These are phyloP conservation scores for Mesoligia furuncula DNA, from an alignment of 2,888 invertebrate species.

Conservation along the genomic window DNA sequence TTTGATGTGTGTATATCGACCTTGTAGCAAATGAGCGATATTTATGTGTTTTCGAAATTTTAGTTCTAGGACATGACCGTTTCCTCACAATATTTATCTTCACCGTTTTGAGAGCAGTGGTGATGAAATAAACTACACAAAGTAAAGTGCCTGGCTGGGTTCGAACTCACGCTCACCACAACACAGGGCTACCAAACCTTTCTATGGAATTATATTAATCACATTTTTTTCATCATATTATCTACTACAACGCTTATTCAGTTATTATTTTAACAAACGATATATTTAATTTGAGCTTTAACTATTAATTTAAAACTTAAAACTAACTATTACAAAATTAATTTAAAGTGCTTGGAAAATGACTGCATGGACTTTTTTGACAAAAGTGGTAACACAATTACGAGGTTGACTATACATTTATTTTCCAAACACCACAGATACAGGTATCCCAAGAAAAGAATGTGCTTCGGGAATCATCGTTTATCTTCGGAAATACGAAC, in stretches of 20 bases:
- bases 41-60: too few relatives aligned
- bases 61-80: too few relatives aligned
- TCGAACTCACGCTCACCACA: not conserved
- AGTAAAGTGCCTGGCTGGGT: not conserved
- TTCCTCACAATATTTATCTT: too few relatives aligned
- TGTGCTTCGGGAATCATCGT: not conserved
- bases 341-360: not conserved
- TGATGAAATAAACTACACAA: too few relatives aligned
- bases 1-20: too few relatives aligned
- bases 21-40: too few relatives aligned
- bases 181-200: not conserved
- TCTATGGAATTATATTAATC: not conserved
- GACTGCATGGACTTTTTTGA: not conserved
- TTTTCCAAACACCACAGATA: not conserved
- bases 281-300: not conserved
- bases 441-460: not conserved
- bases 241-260: not conserved
- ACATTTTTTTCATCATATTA: not conserved
- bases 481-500: not conserved
- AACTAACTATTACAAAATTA: conserved; percentile 6
- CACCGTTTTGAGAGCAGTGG: too few relatives aligned
- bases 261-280: not conserved
- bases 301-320: conserved; percentile 9
- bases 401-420: not conserved
- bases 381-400: not conserved